Base-by-base conservation (phyloP, 2,797 vertebrate genomes). In the Champsocephalus gunnari region DNA sequence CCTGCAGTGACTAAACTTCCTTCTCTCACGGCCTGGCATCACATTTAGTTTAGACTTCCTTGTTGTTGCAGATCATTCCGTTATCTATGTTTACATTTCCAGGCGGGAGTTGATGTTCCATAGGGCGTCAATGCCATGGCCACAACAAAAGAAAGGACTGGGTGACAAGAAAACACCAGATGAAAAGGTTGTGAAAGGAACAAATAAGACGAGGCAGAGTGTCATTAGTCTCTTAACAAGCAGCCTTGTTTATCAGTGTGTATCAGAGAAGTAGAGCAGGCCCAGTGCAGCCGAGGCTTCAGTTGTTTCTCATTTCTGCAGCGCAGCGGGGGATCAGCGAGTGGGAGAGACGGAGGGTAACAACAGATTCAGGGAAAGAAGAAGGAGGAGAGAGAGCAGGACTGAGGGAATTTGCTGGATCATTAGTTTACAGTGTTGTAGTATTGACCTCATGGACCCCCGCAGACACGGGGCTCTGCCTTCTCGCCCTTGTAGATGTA, bases 391-490 rank as follows among this genome's bases (percentile, higher is more conserved):
- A 73, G 73, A 64, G 77, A 84, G 80, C 81, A 71, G 75, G 81
- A 84, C 82, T 80, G 84, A 79, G 89, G 87, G 90, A 93, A 91
- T 93, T 92, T 92, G 86, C 90, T 87, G 88, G 89, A 90, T 92
- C 92, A 93, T 94, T 93, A 92, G 92, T 92, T 92, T 91, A 92
- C 92, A 86, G 87, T 86, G 87, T 92, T 93, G 92, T 92, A 83
- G 89, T 89, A 89, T 90, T 94, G 92, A 93, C 93, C 91, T 93
- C 83, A 63, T 73, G 86, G 89, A 89, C 91, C 91, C 87, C 89
- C 16, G 74, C 82, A 82, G 88, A 90, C 76, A 66, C 66, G 1
- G 72, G 81, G 70, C 75, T 61, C 67, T 84, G 85, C 88, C 79
- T 48, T 79, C 77, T 85, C 11, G 66, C 84, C 80, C 77, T 73